These are phyloP conservation scores for Amphiprion percula DNA, from an alignment of 2,113 vertebrate species.

Conservation along the genomic window DNA sequence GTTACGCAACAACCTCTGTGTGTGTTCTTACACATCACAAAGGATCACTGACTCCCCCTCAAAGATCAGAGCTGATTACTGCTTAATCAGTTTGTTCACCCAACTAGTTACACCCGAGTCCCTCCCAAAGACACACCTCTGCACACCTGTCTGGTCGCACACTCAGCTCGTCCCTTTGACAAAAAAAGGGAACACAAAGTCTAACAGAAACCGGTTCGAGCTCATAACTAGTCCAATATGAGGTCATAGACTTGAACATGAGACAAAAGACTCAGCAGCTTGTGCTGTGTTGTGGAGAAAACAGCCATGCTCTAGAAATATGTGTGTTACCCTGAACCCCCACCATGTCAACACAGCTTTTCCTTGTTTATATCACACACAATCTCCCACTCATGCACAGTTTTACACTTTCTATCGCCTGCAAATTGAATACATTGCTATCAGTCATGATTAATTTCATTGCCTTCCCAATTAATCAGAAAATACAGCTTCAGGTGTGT, in stretches of 20 bases:
- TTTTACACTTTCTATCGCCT: neutral
- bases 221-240: neutral
- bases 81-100: neutral
- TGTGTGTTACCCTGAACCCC: neutral
- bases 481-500: too few relatives aligned
- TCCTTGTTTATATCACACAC: too few relatives aligned
- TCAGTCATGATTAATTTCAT: too few relatives aligned
- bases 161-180: too few relatives aligned
- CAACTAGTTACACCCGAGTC: neutral
- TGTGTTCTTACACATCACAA: too few relatives aligned
- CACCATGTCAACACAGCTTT: too few relatives aligned
- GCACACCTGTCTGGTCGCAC: too few relatives aligned
- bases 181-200: neutral
- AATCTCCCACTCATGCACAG: too few relatives aligned
- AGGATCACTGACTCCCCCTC: neutral
- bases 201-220: slow-evolving; percentile 17
- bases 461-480: too few relatives aligned
- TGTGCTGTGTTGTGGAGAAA: neutral
- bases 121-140: too few relatives aligned
- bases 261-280: neutral
- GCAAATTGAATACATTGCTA: too few relatives aligned
- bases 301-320: neutral
- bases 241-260: neutral
- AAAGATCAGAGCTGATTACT: neutral
- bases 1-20: slow-evolving; percentile 18